Evolutionary conservation across 1,140 invertebrate species (phyloP).

Genomic region (Brachionus angularis): DNA sequence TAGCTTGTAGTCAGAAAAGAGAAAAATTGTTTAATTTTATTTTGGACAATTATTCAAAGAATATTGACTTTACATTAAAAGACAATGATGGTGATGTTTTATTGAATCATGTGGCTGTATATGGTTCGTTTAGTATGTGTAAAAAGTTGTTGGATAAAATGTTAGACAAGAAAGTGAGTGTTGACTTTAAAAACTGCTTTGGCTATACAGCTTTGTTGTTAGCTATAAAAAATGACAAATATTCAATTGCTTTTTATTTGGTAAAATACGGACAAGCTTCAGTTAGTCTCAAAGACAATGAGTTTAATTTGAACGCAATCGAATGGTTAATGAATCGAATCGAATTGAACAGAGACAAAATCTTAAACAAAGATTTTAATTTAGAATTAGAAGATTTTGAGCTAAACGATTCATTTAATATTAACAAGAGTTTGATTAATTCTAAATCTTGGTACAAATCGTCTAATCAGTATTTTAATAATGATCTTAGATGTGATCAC

Average conservation of each 20-base stretch:
- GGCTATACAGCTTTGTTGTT: conserved; percentile 34
- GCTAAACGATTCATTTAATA: too few relatives aligned
- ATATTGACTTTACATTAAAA: conserved; percentile 13
- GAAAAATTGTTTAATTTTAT: conserved; percentile 13
- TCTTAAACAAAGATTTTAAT: conserved; percentile 3
- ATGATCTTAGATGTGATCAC: neutral
- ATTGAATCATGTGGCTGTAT: conserved; percentile 8
- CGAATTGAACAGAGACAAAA: conserved; percentile 8
- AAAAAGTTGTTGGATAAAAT: conserved; percentile 28
- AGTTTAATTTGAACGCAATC: conserved; percentile 15
- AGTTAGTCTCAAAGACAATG: conserved; percentile 16
- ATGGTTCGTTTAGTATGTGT: neutral
- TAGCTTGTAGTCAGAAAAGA: neutral
- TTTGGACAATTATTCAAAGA: neutral
- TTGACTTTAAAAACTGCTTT: neutral
- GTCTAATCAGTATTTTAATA: conserved; percentile 23
- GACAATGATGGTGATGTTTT: conserved; percentile 18
- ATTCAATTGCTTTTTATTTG: conserved; percentile 14
- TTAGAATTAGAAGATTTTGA: too few relatives aligned
- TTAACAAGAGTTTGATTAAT: too few relatives aligned
- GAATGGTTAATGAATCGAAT: conserved; percentile 22
- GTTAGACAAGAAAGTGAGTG: neutral
- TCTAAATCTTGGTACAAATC: conserved; percentile 12
- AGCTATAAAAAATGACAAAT: conserved; percentile 13
- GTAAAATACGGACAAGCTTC: conserved; percentile 4